These are phyloP conservation scores for Podarcis raffonei DNA, from an alignment of 2,113 vertebrate genomes.

Conservation along the genomic window DNA sequence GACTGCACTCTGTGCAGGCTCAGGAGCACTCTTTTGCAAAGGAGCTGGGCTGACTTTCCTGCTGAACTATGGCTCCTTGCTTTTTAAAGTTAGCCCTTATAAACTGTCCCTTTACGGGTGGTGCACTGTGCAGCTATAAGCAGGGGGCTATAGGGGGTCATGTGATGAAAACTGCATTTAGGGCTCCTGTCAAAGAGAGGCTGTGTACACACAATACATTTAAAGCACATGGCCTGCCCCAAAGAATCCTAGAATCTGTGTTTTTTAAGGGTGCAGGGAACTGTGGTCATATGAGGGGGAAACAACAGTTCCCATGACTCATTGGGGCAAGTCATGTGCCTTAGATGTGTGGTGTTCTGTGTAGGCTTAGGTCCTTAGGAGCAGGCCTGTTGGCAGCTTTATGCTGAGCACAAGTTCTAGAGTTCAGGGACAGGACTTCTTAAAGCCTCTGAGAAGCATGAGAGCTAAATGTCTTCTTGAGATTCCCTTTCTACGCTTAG, in stretches of 20 bases:
- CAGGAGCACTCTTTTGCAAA: not conserved
- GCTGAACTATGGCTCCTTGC: too few species aligned
- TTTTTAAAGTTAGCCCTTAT: not conserved
- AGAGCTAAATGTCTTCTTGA: not conserved
- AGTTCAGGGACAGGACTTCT: not conserved
- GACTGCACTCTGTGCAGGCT: not conserved
- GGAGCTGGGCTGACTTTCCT: not conserved
- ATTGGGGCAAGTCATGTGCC: too few species aligned
- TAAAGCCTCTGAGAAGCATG: not conserved
- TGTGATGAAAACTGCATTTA: not conserved
- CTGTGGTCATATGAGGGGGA: too few species aligned
- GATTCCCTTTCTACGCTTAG: not conserved
- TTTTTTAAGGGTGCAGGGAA: too few species aligned
- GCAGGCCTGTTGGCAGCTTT: too few species aligned
- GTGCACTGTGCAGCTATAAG: not conserved
- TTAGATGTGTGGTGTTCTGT: too few species aligned
- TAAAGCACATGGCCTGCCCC: too few species aligned
- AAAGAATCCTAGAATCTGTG: too few species aligned
- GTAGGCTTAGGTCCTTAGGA: too few species aligned
- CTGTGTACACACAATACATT: too few species aligned
- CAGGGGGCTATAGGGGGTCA: not conserved
- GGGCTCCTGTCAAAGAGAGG: not conserved
- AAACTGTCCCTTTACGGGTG: not conserved
- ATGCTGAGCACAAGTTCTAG: too few species aligned
- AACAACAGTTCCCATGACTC: too few species aligned